Base-by-base conservation (phyloP, 1,140 invertebrate species). In the Brachystomella parvula region DNA sequence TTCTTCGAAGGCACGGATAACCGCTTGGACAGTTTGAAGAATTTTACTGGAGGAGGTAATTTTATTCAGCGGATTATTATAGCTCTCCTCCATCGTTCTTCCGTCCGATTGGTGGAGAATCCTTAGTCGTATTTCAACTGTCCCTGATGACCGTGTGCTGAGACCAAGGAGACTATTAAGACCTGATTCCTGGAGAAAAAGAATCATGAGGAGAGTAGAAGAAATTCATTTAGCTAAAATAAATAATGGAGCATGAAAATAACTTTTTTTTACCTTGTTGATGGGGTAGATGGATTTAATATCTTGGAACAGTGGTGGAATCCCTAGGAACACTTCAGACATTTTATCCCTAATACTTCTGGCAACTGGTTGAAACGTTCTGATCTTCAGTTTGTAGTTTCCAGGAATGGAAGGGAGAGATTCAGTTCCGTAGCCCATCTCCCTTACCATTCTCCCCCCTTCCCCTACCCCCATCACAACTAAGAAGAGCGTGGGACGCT, bases 11-110 rank as follows among this genome's bases (percentile, higher is more conserved):
- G 70, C 70, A 0, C 67, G 53, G 6, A 71, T 71, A 19, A 71
- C 70, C 9, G 61, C 61, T 67, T 71, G 67, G 47, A 71, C 70
- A 65, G 64, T 71, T 67, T 62, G 66, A 1, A 69, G 26, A 2
- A 66, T 35, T 31, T 61, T 64, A 53, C 12, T 24, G 24, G 49
- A 53, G 6, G 49, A 53, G 24, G 12, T 53, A 12, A 53, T 53
- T 53, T 24, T 9, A 12, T 53, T 24, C 49, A 53, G 49, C 9
- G 24, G 49, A 24, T 15, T 24, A 19, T 26, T 24, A 9, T 6
- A 6, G 24, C 49, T 53, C 24, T 15, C 49, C 24, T 6, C 49
- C 6, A 3, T 3, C 15, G 6, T 24, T 15, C 49, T 24, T 24
- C 21, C 15, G 3, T 6, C 49, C 24, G 49, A 53, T 53, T 53